Evolutionary conservation across 2,888 invertebrate species (phyloP).

Genomic region (Nezara viridula): DNA sequence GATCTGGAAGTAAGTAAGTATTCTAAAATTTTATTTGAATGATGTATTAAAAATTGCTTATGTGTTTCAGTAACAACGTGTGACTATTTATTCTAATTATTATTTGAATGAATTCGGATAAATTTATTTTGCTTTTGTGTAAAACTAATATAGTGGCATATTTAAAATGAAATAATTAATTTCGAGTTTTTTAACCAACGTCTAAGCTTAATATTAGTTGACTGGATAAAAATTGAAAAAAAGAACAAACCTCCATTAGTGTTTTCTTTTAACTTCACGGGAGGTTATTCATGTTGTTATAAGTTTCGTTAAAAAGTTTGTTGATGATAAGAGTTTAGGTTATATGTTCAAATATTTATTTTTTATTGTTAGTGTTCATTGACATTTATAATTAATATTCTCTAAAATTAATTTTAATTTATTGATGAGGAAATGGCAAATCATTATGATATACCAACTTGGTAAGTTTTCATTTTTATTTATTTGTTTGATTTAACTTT

Average conservation of each 20-base stretch:
- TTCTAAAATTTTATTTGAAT: no score
- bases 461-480: conserved; percentile 52
- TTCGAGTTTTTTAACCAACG: background rate
- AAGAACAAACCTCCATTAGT: background rate
- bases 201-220: background rate
- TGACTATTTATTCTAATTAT: no score
- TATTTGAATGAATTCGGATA: no score
- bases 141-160: no score
- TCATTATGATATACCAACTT: conserved; percentile 63
- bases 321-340: background rate
- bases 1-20: no score
- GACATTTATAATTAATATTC: background rate
- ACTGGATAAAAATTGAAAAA: background rate
- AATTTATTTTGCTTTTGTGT: no score
- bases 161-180: background rate
- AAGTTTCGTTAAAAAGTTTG: background rate
- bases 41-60: no score
- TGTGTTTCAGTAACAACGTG: no score
- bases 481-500: background rate
- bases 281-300: background rate
- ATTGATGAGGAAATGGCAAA: conserved; percentile 60
- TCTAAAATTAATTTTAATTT: background rate
- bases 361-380: background rate
- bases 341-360: background rate
- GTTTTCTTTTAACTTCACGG: background rate